phyloP scores from a whole-genome alignment of 2,113 vertebrate species.

The Tamias sibiricus region DNA sequence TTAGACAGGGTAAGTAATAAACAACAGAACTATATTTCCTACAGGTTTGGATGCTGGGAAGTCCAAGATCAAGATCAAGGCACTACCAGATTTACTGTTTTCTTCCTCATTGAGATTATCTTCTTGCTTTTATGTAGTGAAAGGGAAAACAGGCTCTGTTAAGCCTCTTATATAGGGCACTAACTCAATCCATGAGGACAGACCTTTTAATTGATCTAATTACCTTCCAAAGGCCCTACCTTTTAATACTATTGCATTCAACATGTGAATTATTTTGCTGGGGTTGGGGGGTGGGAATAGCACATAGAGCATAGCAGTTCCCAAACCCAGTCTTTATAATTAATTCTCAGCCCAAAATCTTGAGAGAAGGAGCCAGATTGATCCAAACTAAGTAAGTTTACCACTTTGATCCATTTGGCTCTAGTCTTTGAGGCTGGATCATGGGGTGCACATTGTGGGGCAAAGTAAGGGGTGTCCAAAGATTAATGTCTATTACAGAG shows the following conservation, averaged over 20 bases:
- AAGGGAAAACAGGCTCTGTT: not conserved
- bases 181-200: not conserved
- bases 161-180: not conserved
- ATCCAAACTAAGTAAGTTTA: not conserved
- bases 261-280: not conserved
- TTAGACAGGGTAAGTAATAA: not conserved
- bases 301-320: not conserved
- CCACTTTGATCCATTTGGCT: not conserved
- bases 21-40: not conserved
- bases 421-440: not conserved
- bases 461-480: not conserved
- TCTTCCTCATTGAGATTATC: not conserved
- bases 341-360: not conserved
- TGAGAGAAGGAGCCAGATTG: not conserved
- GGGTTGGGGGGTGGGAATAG: no score
- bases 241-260: not conserved
- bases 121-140: not conserved
- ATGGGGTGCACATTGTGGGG: not conserved
- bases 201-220: not conserved
- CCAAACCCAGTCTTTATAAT: not conserved
- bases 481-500: not conserved
- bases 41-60: not conserved
- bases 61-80: not conserved
- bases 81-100: not conserved
- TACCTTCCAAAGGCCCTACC: not conserved